These are phyloP conservation scores for Ambastaia sidthimunki DNA, from an alignment of 2,797 vertebrate genomes.

Conservation along the genomic window DNA sequence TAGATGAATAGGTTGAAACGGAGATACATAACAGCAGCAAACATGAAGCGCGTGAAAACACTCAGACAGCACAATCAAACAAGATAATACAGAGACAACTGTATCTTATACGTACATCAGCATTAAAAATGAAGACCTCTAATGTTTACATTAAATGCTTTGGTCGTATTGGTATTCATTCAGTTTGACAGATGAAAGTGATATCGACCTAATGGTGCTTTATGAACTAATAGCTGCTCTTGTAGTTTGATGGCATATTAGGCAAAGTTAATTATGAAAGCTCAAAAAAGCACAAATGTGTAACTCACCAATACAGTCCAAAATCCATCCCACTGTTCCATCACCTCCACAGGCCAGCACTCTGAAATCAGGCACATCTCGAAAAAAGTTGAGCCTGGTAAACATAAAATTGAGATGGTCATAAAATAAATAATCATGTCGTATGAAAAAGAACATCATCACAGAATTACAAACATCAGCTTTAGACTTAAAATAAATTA, in stretches of 20 bases:
- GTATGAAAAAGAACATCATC: too few relatives aligned
- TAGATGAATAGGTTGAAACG: conserved; percentile 3
- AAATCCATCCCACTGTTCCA: conserved; percentile 94
- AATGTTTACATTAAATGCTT: conserved; percentile 18
- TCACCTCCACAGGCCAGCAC: conserved; percentile 94
- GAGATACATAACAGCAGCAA: neutral
- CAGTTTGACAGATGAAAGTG: neutral
- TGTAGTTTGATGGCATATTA: conserved; percentile 10
- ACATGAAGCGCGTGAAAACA: neutral
- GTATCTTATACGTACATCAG: neutral
- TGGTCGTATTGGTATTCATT: conserved; percentile 1
- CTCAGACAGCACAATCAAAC: neutral
- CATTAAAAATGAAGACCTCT: neutral
- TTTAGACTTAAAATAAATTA: too few relatives aligned
- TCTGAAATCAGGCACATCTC: conserved; percentile 89
- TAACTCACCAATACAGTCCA: conserved; percentile 91
- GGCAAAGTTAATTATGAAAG: conserved; percentile 17
- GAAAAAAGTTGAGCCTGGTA: conserved; percentile 90
- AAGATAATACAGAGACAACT: neutral
- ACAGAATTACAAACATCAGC: neutral
- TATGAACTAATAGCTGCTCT: neutral
- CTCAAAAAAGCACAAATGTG: neutral
- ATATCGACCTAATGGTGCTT: conserved; percentile 4
- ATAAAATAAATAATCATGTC: conserved; percentile 2
- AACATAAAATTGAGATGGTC: conserved; percentile 26